Conservation (phyloP, 92 coral and sea anemone genomes). For the Umimayanthus kanabou region DNA sequence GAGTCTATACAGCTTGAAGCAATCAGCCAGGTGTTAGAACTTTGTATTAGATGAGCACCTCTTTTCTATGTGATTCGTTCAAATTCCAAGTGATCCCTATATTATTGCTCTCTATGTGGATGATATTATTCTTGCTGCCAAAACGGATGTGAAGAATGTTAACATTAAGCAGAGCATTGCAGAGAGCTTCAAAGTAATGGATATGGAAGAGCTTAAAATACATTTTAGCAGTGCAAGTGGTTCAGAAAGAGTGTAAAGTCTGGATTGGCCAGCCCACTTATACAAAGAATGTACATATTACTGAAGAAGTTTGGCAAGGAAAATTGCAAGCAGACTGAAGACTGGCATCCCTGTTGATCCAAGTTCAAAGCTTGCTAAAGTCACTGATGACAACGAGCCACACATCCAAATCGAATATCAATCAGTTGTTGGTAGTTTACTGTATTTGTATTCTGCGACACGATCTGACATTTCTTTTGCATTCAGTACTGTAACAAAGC, state of each 20-base stretch:
- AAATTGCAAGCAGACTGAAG: constrained; percentile 46
- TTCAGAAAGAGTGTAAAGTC: constrained; percentile 47
- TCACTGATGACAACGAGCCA: constrained; percentile 43
- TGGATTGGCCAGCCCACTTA: constrained; percentile 54
- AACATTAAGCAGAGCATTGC: constrained; percentile 54
- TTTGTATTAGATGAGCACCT: no score
- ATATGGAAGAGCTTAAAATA: constrained; percentile 43
- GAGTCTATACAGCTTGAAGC: no score
- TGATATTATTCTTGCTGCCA: constrained; percentile 52
- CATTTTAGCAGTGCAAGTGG: constrained; percentile 48
- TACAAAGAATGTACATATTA: constrained; percentile 30
- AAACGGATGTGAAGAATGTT: constrained; percentile 34
- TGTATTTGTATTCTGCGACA: no score
- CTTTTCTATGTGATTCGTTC: no score
- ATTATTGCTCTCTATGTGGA: constrained; percentile 49
- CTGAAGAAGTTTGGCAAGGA: constrained; percentile 46
- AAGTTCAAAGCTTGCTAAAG: constrained; percentile 55
- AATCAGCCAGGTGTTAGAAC: no score
- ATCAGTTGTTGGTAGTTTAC: no score
- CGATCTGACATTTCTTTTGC: no score
- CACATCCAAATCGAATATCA: no score
- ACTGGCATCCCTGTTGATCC: constrained; percentile 57
- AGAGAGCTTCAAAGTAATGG: constrained; percentile 49
- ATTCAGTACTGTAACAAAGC: no score
- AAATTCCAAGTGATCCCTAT: no score